Base-by-base conservation (phyloP, 2,888 invertebrate genomes). In the Hydrotaea cyrtoneurina region DNA sequence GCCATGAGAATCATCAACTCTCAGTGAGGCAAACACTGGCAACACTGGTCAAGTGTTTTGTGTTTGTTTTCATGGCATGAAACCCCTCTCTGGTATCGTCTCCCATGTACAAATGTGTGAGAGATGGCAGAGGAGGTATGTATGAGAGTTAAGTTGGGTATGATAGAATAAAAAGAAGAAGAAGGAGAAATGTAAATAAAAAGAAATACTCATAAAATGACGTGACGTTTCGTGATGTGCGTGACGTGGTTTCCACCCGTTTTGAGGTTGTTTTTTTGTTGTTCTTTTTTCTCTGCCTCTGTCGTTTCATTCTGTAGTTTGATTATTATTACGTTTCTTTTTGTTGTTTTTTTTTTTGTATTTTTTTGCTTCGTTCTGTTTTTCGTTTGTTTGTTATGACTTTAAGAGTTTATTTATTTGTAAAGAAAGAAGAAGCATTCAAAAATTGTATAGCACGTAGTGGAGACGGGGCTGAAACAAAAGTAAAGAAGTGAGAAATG, bases 171-270 rank as follows among this genome's bases (percentile, higher is more conserved):
- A 15, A 26, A 43, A 76, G n/a, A 53, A 19, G 57, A 43, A 77
- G 53, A 55, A 36, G 21, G 55, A 77, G 19, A 59, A 55, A 77
- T 11, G 53, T 71, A 53, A 43, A 62, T 69, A 73, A 72, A 62
- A 71, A 59, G n/a, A 19, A 62, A 50, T 76, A 66, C 57, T 73
- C 76, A 71, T 73, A 57, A 77, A 85, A 85, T 85, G 85, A 85
- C 82, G 82, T 85, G 85, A 85, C 78, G 85, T 85, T 82, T 85
- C 71, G 79, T 85, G 79, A 85, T 85, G 82, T 85, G 85, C 85
- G 85, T 85, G 85, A 85, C 85, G 85, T 85, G 79, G 79, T 77
- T 79, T 82, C 79, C 82, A 82, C 82, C 85, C 85, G 82, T 82
- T 82, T 82, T 82, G 66, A 72, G 69, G 55, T 79, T 79, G 53